Evolutionary conservation across 2,113 vertebrate genomes (phyloP).

Genomic region (Reinhardtius hippoglossoides): DNA sequence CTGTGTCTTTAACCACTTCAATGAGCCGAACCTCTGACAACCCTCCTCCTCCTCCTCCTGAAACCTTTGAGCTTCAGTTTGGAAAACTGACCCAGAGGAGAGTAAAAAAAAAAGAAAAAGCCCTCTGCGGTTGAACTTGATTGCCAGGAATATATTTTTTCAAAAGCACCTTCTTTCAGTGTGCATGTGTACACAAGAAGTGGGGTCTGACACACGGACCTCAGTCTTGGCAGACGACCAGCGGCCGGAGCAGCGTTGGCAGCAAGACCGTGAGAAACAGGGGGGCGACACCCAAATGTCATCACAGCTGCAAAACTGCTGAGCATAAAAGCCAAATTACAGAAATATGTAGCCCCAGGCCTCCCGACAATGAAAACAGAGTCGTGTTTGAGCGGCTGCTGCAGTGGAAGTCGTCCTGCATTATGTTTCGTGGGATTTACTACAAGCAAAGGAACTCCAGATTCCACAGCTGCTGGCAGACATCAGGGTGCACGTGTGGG

Average conservation of each 20-base stretch:
- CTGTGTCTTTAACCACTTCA: conserved; percentile 43
- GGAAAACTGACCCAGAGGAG: conserved; percentile 64
- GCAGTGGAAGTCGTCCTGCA: conserved; percentile 75
- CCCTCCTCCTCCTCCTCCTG: conserved; percentile 22
- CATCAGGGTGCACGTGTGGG: conserved; percentile 69
- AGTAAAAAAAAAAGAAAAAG: conserved; percentile 44
- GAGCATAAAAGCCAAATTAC: conserved; percentile 92
- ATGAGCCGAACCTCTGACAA: conserved; percentile 10
- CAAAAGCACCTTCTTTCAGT: conserved; percentile 76
- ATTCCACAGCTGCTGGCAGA: conserved; percentile 79
- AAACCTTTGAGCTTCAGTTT: conserved; percentile 45
- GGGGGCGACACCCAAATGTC: conserved; percentile 92
- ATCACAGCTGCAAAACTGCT: conserved; percentile 94
- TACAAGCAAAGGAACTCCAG: conserved; percentile 63
- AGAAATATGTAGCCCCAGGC: conserved; percentile 90
- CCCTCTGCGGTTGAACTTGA: conserved; percentile 56
- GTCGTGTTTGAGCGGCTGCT: conserved; percentile 80
- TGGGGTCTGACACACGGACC: conserved; percentile 82
- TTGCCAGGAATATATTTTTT: conserved; percentile 72
- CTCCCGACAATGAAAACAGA: conserved; percentile 87
- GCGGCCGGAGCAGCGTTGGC: conserved; percentile 83
- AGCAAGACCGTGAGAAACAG: conserved; percentile 91
- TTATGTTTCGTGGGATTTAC: conserved; percentile 80
- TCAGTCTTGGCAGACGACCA: conserved; percentile 86
- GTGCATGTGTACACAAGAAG: conserved; percentile 80